Conservation (phyloP, 2,888 invertebrate species). For the Syritta pipiens region DNA sequence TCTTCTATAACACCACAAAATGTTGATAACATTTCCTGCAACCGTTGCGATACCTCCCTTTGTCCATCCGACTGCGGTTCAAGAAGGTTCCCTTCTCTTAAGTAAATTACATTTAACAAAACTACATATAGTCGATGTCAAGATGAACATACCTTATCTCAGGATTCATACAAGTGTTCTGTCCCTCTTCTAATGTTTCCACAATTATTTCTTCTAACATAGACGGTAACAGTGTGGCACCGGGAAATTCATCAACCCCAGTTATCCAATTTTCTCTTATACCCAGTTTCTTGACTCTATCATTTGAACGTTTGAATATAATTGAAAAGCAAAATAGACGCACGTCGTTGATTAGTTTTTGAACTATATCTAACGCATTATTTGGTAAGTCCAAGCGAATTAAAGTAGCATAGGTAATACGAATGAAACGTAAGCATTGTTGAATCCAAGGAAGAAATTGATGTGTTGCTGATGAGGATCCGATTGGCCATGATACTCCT, state of each 20-base stretch:
- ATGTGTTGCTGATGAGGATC: slow-evolving; percentile 81
- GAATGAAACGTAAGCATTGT: slow-evolving; percentile 88
- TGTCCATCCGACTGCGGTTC: slow-evolving; percentile 79
- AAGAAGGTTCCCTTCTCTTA: slow-evolving; percentile 80
- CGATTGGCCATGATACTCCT: slow-evolving; percentile 79
- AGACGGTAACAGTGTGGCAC: slow-evolving; percentile 88
- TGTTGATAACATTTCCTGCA: slow-evolving; percentile 83
- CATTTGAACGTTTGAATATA: slow-evolving; percentile 90
- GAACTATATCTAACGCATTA: slow-evolving; percentile 92
- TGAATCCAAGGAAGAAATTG: slow-evolving; percentile 86
- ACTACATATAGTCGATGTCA: neutral
- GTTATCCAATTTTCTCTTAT: slow-evolving; percentile 92
- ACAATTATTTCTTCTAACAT: slow-evolving; percentile 86
- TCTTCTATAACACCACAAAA: slow-evolving; percentile 86
- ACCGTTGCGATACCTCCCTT: slow-evolving; percentile 78
- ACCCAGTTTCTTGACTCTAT: slow-evolving; percentile 86
- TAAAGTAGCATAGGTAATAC: slow-evolving; percentile 89
- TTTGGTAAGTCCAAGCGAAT: slow-evolving; percentile 92
- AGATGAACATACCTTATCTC: slow-evolving; percentile 83
- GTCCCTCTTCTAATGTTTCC: slow-evolving; percentile 85
- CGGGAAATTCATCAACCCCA: slow-evolving; percentile 90
- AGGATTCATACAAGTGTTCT: slow-evolving; percentile 85
- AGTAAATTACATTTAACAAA: slow-evolving; percentile 71
- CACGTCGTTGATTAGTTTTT: slow-evolving; percentile 91
- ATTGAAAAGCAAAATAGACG: slow-evolving; percentile 91